Evolutionary conservation across 53 echinoderm and acorn worm genomes (phyloP).

Genomic region (Paracentrotus lividus): DNA sequence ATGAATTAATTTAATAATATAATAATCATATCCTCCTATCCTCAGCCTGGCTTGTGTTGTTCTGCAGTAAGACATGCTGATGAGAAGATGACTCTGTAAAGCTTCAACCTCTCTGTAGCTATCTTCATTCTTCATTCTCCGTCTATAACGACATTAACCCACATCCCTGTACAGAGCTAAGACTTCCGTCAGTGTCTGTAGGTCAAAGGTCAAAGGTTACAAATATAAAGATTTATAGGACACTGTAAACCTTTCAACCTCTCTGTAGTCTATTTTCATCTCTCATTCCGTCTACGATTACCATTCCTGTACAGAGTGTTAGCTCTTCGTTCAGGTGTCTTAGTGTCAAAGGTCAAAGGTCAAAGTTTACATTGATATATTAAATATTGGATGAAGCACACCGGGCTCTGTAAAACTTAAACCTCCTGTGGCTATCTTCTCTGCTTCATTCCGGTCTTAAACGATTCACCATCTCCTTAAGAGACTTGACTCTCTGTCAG

Average conservation of each 20-base stretch:
- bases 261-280: too few relatives aligned
- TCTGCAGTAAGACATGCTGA: slow-evolving; percentile 90
- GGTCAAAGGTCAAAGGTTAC: slow-evolving; percentile 1
- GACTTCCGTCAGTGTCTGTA: slow-evolving; percentile 80
- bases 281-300: too few relatives aligned
- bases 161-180: slow-evolving; percentile 74
- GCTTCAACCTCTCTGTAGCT: slow-evolving; percentile 85
- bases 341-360: too few relatives aligned
- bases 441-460: slow-evolving; percentile 86
- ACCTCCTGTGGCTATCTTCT: slow-evolving; percentile 84
- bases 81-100: slow-evolving; percentile 93
- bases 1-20: too few relatives aligned
- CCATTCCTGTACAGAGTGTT: too few relatives aligned
- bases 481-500: slow-evolving; percentile 74
- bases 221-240: too few relatives aligned
- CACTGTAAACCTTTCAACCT: too few relatives aligned
- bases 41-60: slow-evolving; percentile 92
- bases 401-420: slow-evolving; percentile 88
- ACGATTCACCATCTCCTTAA: slow-evolving; percentile 77
- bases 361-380: too few relatives aligned
- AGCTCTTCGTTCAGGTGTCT: too few relatives aligned
- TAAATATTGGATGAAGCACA: slow-evolving; percentile 92
- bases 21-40: slow-evolving; percentile 79
- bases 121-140: slow-evolving; percentile 92
- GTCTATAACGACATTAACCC: slow-evolving; percentile 76